Percentiles rank a stretch among this genome's conserved stretches.
Evolutionary conservation across 30 jellyfish, hydroid and myxozoan species (phyloP).

Genomic region (Turritopsis rubra): DNA sequence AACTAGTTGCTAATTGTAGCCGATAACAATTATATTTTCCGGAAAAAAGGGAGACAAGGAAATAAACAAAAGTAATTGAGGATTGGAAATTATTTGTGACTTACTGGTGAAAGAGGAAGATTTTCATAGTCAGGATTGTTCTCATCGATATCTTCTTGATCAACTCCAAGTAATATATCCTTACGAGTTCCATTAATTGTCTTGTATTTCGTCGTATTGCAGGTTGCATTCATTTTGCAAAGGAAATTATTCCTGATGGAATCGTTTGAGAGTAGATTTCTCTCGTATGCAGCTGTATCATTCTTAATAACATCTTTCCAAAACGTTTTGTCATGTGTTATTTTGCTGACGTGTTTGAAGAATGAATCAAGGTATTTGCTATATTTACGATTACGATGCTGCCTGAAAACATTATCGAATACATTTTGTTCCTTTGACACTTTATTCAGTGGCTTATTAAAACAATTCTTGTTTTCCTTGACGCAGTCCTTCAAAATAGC

Average conservation of each 20-base stretch:
- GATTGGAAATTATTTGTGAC: background rate
- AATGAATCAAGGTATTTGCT: constrained; percentile 1
- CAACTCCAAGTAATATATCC: background rate
- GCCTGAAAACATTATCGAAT: no score
- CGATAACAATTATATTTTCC: no score
- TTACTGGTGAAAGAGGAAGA: background rate
- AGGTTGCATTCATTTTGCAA: background rate
- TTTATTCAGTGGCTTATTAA: background rate
- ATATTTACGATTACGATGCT: constrained; percentile 10
- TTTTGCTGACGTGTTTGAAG: constrained; percentile 14
- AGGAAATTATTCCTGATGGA: background rate
- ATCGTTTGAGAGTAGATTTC: background rate
- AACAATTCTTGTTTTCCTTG: background rate
- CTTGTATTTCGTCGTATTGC: background rate
- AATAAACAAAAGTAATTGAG: background rate
- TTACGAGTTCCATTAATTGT: background rate
- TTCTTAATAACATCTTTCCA: constrained; percentile 6
- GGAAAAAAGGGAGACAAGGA: background rate
- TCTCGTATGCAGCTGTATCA: background rate
- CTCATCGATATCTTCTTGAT: background rate
- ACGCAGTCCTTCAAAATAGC: background rate
- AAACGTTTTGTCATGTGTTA: constrained; percentile 21
- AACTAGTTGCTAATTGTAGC: no score
- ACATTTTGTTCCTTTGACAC: background rate
- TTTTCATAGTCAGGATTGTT: background rate